phyloP scores from a whole-genome alignment of 2,113 vertebrate species.

The Campylorhamphus procurvoides region DNA sequence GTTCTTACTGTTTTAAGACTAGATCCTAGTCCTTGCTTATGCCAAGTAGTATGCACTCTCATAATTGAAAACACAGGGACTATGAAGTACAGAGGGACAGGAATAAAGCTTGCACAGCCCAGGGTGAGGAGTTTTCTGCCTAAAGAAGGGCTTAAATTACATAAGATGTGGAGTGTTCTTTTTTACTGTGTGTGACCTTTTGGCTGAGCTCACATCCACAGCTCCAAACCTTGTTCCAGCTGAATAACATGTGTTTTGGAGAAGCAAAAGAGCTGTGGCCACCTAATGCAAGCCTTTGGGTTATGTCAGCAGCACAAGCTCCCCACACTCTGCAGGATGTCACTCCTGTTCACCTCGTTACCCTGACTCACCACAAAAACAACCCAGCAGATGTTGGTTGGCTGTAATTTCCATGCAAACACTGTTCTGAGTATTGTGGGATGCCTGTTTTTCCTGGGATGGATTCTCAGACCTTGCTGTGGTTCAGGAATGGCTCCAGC shows the following conservation, averaged over 20 bases:
- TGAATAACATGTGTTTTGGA: neutral
- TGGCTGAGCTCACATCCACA: neutral
- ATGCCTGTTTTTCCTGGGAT: neutral
- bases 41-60: neutral
- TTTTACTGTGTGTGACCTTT: neutral
- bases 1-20: neutral
- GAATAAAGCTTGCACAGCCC: neutral
- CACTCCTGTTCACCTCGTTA: neutral
- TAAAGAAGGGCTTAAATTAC: neutral
- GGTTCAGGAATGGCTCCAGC: neutral
- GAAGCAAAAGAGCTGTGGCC: neutral
- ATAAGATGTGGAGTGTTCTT: neutral
- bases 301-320: neutral
- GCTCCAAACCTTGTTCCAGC: neutral
- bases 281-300: neutral
- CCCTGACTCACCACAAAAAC: neutral
- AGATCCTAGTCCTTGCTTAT: neutral
- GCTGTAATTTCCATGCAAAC: neutral
- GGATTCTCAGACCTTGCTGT: neutral
- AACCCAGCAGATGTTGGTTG: neutral
- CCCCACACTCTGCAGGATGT: rapidly evolving
- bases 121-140: neutral
- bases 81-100: neutral
- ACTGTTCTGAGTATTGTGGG: neutral
- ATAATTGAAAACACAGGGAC: neutral